phyloP scores from a whole-genome alignment of 2,797 vertebrate genomes.

The Phoebastria nigripes region DNA sequence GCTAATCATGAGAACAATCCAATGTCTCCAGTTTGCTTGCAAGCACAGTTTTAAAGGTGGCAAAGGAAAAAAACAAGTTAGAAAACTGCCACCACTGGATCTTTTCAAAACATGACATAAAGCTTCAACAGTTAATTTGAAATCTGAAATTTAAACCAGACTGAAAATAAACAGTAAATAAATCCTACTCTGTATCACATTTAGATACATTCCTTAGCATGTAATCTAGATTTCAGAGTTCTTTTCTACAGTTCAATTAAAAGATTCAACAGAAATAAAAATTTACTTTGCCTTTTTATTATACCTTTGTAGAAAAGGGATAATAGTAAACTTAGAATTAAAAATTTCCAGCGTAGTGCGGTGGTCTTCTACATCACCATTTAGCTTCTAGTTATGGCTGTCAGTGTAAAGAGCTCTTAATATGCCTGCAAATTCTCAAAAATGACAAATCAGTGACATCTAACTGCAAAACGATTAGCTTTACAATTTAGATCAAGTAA shows the following conservation, averaged over 20 bases:
- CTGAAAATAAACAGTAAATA: background rate
- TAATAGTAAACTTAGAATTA: background rate
- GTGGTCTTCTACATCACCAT: background rate
- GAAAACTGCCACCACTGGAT: background rate
- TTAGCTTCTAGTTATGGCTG: background rate
- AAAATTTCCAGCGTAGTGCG: background rate
- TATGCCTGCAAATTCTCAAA: background rate
- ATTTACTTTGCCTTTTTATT: background rate
- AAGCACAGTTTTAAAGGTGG: background rate
- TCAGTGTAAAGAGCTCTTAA: background rate
- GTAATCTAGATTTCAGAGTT: background rate
- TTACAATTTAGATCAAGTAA: background rate
- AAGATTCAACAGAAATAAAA: background rate
- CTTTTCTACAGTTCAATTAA: background rate
- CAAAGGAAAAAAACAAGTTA: background rate
- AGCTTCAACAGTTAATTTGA: background rate
- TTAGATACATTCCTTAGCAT: background rate
- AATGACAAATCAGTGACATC: background rate
- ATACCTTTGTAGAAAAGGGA: background rate
- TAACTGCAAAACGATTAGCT: background rate
- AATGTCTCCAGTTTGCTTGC: background rate
- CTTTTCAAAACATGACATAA: background rate
- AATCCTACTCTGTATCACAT: background rate
- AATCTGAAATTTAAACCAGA: background rate
- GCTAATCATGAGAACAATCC: background rate